phyloP scores from a whole-genome alignment of 2,797 vertebrate species.

The Falco concolor region DNA sequence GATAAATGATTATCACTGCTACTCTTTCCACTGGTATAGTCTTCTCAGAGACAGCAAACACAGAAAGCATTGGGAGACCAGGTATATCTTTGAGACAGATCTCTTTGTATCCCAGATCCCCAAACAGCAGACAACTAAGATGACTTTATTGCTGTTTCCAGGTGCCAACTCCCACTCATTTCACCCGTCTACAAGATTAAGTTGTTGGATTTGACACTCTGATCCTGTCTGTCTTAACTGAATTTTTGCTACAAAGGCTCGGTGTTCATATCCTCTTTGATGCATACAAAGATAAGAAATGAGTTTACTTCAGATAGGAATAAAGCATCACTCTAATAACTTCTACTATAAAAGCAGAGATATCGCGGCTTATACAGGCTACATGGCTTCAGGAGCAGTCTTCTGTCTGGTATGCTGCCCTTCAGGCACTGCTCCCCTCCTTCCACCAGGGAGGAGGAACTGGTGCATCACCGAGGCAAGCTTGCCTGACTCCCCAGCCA shows the following conservation, averaged over 20 bases:
- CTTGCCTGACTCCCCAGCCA: neutral
- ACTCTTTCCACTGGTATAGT: neutral
- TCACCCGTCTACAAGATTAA: neutral
- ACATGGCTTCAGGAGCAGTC: neutral
- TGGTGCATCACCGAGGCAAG: accelerated
- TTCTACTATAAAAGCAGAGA: neutral
- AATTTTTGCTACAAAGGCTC: slow-evolving; percentile 3
- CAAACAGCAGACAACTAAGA: neutral
- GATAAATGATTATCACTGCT: neutral
- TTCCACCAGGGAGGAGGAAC: neutral
- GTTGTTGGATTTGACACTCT: neutral
- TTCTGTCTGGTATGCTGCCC: neutral
- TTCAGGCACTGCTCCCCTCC: neutral
- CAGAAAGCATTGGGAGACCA: neutral
- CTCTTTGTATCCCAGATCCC: neutral
- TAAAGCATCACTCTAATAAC: neutral
- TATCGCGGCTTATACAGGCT: neutral
- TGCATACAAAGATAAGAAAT: neutral
- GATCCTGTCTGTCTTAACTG: neutral
- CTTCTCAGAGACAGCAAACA: neutral
- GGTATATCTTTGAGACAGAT: neutral
- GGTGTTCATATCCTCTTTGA: neutral
- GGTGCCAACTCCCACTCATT: neutral
- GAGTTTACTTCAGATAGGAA: neutral
- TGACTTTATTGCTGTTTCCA: neutral